Base-by-base conservation (phyloP, 2,797 vertebrate genomes). In the Hafferia zeledoni region DNA sequence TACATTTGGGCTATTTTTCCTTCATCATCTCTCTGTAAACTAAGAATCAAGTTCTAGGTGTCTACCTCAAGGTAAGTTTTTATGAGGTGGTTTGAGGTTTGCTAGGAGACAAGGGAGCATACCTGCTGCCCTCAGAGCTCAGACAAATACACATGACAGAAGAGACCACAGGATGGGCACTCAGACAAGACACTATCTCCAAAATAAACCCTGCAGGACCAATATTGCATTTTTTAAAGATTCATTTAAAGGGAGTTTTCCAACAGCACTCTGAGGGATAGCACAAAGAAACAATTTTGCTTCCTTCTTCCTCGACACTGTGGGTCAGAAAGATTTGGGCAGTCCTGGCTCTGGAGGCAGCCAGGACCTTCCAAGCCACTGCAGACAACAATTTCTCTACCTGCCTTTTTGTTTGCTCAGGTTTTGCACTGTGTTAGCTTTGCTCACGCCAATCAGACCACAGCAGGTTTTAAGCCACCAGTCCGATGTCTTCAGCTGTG, bases 401-500 rank as follows among this genome's bases (percentile, higher is more conserved):
- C 72, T 55, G 76, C 43, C 43, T 91, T 83, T 89, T 57, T 88
- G 76, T 86, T 78, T 75, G 61, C 80, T 83, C 39, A n/a, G 49
- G 46, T 61, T 96, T 80, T 77, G 69, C 7, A 1, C 71, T 33
- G 57, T 4, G 0, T 49, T 87, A 52, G 52, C 68, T 89, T 89
- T 74, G 47, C 82, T 77, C 3, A 2, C 0, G 0, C 83, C 85
- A 88, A 24, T 87, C 82, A 94, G 82, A 57, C 35, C 52, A 59
- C 53, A 82, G 93, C 67, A 75, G 83, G 49, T 72, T 93, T 91
- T 72, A 84, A 96, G 76, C 43, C 69, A 80, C 83, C 1, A 13
- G 49, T 80, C 71, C 90, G 86, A 85, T 87, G 81, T 74, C 88
- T 83, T 93, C 89, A 94, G 85, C 80, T 81, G 43, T 61, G 71